These are phyloP conservation scores for Hipposideros armiger DNA, from an alignment of 2,113 vertebrate species.

Conservation along the genomic window DNA sequence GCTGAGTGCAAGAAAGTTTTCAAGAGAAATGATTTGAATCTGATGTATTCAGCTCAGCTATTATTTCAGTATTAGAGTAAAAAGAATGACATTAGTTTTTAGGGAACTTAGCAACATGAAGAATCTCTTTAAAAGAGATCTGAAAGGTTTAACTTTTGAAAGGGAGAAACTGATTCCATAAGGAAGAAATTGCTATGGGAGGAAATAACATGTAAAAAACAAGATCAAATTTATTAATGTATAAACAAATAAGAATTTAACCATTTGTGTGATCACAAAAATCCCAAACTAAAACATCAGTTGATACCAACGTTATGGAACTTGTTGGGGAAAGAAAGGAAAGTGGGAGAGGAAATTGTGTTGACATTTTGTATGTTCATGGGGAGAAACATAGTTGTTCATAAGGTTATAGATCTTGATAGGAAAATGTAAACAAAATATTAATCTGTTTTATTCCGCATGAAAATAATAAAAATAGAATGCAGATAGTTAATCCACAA, in stretches of 20 bases:
- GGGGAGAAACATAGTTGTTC: background rate
- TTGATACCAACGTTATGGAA: background rate
- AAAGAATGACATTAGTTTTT: background rate
- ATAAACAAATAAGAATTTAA: background rate
- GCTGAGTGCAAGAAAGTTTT: background rate
- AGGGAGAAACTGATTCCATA: background rate
- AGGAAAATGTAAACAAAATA: background rate
- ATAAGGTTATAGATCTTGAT: background rate
- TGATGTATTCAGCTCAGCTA: background rate
- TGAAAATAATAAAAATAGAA: background rate
- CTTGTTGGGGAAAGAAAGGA: background rate
- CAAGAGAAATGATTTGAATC: background rate
- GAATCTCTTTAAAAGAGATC: background rate
- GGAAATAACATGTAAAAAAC: background rate
- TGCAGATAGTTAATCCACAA: background rate
- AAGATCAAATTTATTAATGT: background rate
- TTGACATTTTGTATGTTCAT: background rate
- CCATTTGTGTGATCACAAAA: background rate
- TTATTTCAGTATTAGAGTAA: background rate
- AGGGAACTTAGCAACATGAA: background rate
- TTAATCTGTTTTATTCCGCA: background rate
- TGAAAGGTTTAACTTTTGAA: background rate
- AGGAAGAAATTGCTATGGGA: background rate
- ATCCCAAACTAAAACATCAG: background rate
- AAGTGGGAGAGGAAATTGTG: background rate